Percentiles rank a stretch among this genome's conserved stretches.
These are phyloP conservation scores for Microctenopoma lineatum DNA, from an alignment of 2,797 vertebrate species.

Conservation along the genomic window DNA sequence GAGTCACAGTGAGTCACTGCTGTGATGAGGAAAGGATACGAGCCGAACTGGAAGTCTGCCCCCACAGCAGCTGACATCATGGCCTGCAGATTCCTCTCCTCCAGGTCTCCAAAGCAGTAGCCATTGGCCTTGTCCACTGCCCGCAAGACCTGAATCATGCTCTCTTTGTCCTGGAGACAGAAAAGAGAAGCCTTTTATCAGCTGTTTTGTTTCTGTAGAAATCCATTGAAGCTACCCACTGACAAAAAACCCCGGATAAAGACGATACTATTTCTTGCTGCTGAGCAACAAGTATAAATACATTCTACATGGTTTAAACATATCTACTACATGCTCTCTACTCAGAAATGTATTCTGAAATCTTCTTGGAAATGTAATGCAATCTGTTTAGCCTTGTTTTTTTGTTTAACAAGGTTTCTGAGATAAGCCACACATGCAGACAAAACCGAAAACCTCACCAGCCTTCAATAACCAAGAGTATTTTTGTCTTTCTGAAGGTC, in stretches of 20 bases:
- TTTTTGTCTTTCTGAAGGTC: constrained; percentile 19
- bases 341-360: background rate
- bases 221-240: constrained; percentile 21
- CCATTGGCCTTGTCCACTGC: constrained; percentile 97
- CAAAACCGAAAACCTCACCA: constrained; percentile 3
- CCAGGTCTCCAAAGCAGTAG: constrained; percentile 91
- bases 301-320: background rate
- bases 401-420: constrained; percentile 1
- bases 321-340: constrained; percentile 4
- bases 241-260: constrained; percentile 14
- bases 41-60: constrained; percentile 93
- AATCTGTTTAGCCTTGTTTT: constrained; percentile 3
- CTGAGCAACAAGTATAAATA: background rate
- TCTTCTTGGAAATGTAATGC: constrained; percentile 17
- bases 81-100: constrained; percentile 91
- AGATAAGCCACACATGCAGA: constrained; percentile 17
- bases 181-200: constrained; percentile 32
- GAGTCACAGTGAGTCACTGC: constrained; percentile 70
- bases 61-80: constrained; percentile 96
- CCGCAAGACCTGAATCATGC: constrained; percentile 89
- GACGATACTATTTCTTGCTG: background rate
- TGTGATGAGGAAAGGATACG: constrained; percentile 90
- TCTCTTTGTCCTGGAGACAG: constrained; percentile 90
- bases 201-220: constrained; percentile 7
- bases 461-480: background rate